phyloP scores from a whole-genome alignment of 2,113 vertebrate species.

The Ptilonorhynchus violaceus region DNA sequence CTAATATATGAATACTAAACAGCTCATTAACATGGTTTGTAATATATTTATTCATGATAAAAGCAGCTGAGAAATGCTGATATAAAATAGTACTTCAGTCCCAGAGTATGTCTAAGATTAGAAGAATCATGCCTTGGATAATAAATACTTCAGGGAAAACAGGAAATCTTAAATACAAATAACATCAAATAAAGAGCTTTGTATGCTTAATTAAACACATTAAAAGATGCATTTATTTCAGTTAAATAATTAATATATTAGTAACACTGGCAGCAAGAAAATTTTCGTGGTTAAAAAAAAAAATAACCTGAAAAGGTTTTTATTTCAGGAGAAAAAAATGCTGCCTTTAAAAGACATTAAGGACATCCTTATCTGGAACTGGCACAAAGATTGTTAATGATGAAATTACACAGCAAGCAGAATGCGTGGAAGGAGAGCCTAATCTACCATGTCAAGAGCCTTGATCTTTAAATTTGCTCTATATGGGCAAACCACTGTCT shows the following conservation, averaged over 20 bases:
- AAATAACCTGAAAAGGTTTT: background rate
- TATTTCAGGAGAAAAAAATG: slow-evolving; percentile 5
- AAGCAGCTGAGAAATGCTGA: slow-evolving; percentile 28
- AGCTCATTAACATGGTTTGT: slow-evolving; percentile 43
- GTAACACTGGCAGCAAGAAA: background rate
- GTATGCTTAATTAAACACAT: slow-evolving; percentile 59
- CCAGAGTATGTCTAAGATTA: slow-evolving; percentile 56
- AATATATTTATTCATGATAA: slow-evolving; percentile 11
- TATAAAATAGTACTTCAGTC: slow-evolving; percentile 23
- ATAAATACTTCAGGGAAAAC: slow-evolving; percentile 69
- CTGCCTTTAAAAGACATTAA: background rate
- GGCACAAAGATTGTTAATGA: background rate
- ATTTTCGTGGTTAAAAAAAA: slow-evolving; percentile 15
- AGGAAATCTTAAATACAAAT: slow-evolving; percentile 62
- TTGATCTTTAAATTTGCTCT: background rate
- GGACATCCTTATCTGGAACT: background rate
- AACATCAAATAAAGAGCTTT: slow-evolving; percentile 60
- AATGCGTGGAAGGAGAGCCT: background rate
- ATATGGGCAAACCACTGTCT: background rate
- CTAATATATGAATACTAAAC: slow-evolving; percentile 66
- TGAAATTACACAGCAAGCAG: background rate
- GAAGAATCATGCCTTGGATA: slow-evolving; percentile 36
- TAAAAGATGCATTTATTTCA: slow-evolving; percentile 59
- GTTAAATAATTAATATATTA: slow-evolving; percentile 53
- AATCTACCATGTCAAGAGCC: background rate